phyloP scores from a whole-genome alignment of 2,888 invertebrate genomes.

The Uropetala carovei region DNA sequence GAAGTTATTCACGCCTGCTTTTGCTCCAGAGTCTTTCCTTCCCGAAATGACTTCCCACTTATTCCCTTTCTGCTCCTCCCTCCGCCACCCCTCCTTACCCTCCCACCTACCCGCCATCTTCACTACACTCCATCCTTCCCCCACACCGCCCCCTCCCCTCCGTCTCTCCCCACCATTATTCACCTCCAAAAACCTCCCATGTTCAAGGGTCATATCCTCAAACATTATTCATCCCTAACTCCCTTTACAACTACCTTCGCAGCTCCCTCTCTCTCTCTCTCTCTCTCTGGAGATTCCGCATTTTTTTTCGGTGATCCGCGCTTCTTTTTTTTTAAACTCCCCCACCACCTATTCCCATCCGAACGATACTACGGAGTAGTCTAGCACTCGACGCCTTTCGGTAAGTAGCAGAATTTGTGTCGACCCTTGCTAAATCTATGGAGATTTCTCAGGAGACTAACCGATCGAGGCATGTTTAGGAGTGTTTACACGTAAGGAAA shows the following conservation, averaged over 20 bases:
- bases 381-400: neutral
- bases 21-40: neutral
- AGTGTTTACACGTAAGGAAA: neutral
- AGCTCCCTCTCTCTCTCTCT: neutral
- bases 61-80: constrained; percentile 6
- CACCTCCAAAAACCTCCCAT: constrained; percentile 5
- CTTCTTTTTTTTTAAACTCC: neutral
- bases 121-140: neutral
- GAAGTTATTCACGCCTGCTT: constrained; percentile 48
- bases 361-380: neutral
- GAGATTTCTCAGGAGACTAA: neutral
- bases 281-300: neutral
- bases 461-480: neutral
- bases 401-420: neutral
- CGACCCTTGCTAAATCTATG: neutral
- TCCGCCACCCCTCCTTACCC: neutral
- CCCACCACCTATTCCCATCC: neutral
- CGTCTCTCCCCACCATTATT: neutral
- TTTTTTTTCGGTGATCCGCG: neutral
- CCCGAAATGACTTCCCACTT: constrained; percentile 29
- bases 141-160: neutral
- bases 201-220: constrained; percentile 46
- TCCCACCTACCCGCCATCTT: neutral
- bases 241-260: no score
- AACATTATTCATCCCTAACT: constrained; percentile 56